Base-by-base conservation (phyloP, 2,888 invertebrate genomes). In the Pyrrhia umbra region DNA sequence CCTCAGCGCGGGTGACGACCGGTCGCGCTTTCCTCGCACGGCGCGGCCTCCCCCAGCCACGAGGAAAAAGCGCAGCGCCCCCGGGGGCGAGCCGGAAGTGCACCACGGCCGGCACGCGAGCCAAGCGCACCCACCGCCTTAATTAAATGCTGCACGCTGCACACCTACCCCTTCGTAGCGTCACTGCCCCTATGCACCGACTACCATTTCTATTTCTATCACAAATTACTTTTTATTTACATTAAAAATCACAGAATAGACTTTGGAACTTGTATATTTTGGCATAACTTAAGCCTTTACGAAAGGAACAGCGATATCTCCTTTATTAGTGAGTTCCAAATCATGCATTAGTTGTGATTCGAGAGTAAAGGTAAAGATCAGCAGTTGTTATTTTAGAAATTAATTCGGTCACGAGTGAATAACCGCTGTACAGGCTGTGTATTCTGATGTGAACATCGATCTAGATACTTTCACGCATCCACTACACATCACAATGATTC, bases 1-100 rank as follows among this genome's bases (percentile, higher is more conserved):
- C 90, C 90, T 87, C 81, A 82, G 87, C 84, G 88, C 92, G 92
- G 90, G 91, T 94, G 92, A 92, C 92, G 93, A 93, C 92, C 92
- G 92, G 87, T 86, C 92, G 91, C 92, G 91, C 92, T 93, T 94
- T 93, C 93, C 92, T 90, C 88, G 85, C 87, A 78, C 84, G 81
- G 68, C 82, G 79, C 61, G 68, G 68, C 83, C 87, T 90, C 88
- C 91, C 90, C 86, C 87, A 77, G 69, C 78, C 85, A 85, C 85
- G 80, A 88, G 91, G 92, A 90, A 93, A 93, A 94, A 93, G 92
- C 92, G 89, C 92, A 92, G 92, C 92, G 88, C 92, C 91, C 90
- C 87, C 85, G 83, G 87, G 90, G 88, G 89, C 89, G 86, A 86
- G 84, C 91, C 93, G 94, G 94, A 94, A 94, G 92, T 93, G 94